Conservation (phyloP, 2,888 invertebrate genomes). For the Lasioglossum oenotherae region DNA sequence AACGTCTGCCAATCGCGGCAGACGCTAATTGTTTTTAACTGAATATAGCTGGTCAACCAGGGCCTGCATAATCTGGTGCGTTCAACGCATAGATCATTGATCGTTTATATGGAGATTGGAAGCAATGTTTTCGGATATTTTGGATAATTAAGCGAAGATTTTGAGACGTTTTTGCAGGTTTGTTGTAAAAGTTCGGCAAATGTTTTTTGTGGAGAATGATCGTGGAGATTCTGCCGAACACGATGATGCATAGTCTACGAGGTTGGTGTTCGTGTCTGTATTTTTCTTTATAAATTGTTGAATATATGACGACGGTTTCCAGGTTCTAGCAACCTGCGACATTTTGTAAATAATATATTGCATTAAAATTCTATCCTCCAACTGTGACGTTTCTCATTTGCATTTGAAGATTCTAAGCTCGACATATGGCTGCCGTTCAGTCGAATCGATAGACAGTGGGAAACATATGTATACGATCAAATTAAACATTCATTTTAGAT, state of each 20-base stretch:
- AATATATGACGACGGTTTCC: not conserved
- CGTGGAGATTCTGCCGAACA: too few species aligned
- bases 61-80: not conserved
- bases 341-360: not conserved
- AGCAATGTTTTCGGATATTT: not conserved
- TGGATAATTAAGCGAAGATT: not conserved
- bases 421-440: not conserved
- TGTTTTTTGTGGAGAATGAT: not conserved
- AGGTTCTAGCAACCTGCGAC: too few species aligned
- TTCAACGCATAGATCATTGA: not conserved
- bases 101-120: not conserved
- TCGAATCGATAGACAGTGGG: not conserved
- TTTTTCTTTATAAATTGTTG: too few species aligned
- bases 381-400: not conserved
- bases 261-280: too few species aligned
- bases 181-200: not conserved
- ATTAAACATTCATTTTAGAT: not conserved
- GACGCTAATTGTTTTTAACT: conserved; percentile 55
- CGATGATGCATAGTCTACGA: not conserved
- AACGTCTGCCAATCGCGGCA: conserved; percentile 44
- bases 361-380: not conserved
- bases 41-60: not conserved
- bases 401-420: not conserved
- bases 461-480: not conserved
- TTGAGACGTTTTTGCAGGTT: not conserved